These are phyloP conservation scores for Chamaetylas fuelleborni DNA, from an alignment of 2,113 vertebrate genomes.

Conservation along the genomic window DNA sequence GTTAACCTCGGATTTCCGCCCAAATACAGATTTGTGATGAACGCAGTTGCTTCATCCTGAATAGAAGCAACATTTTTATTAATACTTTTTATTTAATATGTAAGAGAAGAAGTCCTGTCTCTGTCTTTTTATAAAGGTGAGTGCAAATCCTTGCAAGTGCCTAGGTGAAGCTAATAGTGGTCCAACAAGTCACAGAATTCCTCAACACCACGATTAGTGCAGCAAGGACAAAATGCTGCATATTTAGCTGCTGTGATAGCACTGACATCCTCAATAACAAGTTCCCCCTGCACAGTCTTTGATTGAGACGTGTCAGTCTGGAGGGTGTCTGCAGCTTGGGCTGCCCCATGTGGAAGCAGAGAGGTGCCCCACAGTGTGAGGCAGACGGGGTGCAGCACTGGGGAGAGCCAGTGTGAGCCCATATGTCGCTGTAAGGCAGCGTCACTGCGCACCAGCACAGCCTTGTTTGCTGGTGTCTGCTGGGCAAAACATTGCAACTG, in stretches of 20 bases:
- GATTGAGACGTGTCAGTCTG: not conserved
- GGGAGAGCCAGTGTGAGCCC: not conserved
- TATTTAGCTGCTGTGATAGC: not conserved
- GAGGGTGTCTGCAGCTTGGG: not conserved
- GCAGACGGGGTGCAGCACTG: not conserved
- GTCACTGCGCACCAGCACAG: not conserved
- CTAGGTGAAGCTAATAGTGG: not conserved
- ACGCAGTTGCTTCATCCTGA: not conserved
- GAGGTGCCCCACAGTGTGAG: not conserved
- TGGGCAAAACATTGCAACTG: not conserved
- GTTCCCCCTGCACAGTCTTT: fast-evolving
- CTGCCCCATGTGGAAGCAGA: not conserved
- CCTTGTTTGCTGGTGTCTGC: not conserved
- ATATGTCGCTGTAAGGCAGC: fast-evolving
- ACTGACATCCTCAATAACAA: fast-evolving
- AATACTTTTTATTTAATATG: not conserved
- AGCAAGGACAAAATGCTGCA: not conserved
- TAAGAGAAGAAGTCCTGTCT: not conserved
- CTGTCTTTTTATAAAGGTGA: not conserved
- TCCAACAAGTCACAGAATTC: not conserved
- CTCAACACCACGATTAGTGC: not conserved
- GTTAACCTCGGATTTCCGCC: not conserved
- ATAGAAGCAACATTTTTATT: not conserved
- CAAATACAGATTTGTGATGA: not conserved
- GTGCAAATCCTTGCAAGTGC: not conserved